phyloP scores from a whole-genome alignment of 2,888 invertebrate genomes.

The Scaptomyza flava region DNA sequence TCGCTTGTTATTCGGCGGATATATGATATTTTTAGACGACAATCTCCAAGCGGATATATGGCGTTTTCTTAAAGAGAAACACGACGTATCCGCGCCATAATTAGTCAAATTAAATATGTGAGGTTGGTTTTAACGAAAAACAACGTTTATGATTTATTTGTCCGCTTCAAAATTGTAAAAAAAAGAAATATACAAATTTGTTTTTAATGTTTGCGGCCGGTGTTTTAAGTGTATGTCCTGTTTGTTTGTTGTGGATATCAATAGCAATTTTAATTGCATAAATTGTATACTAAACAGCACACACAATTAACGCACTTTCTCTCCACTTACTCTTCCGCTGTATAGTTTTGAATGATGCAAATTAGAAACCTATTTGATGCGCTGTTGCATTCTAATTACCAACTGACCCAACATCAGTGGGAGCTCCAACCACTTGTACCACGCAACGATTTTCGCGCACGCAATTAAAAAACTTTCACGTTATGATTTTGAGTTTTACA shows the following conservation, averaged over 20 bases:
- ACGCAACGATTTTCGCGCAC: constrained; percentile 9
- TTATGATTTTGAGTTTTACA: constrained; percentile 37
- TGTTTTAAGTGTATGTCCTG: constrained; percentile 8
- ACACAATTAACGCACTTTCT: background rate
- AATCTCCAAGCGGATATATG: too few species aligned
- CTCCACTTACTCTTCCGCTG: background rate
- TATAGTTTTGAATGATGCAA: constrained; percentile 40
- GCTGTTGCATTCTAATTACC: constrained; percentile 27
- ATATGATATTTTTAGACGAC: too few species aligned
- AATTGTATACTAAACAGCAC: constrained; percentile 10
- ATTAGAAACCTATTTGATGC: constrained; percentile 37
- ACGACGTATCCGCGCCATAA: too few species aligned
- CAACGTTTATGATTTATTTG: too few species aligned
- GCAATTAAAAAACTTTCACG: constrained; percentile 53
- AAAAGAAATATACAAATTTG: constrained; percentile 18
- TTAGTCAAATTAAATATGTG: too few species aligned
- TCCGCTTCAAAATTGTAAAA: background rate
- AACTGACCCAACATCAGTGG: constrained; percentile 14
- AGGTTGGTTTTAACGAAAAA: too few species aligned
- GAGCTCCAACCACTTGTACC: background rate
- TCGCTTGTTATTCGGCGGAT: too few species aligned
- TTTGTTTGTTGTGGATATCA: constrained; percentile 20
- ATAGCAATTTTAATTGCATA: constrained; percentile 45
- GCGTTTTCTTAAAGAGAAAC: too few species aligned
- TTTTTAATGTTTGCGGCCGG: constrained; percentile 34